Evolutionary conservation across 2,797 vertebrate genomes (phyloP).

Genomic region (Ibycter americanus): DNA sequence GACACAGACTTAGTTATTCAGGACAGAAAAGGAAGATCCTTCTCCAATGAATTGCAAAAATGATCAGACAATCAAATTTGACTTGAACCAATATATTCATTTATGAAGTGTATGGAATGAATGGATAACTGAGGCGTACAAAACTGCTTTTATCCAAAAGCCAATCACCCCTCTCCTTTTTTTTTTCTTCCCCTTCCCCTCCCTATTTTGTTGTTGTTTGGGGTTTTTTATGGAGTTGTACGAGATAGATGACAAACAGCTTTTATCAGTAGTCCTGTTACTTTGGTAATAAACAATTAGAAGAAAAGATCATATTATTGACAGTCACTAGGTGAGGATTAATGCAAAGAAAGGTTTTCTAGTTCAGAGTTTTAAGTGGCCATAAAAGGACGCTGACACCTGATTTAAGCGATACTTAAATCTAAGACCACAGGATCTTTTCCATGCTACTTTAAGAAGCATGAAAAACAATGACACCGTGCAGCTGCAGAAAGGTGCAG

Average conservation of each 20-base stretch:
- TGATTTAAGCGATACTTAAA: background rate
- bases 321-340: background rate
- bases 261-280: background rate
- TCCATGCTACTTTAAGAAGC: background rate
- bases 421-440: background rate
- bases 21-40: background rate
- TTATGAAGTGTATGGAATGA: background rate
- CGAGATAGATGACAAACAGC: background rate
- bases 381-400: background rate
- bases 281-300: background rate
- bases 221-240: background rate
- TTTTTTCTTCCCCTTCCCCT: background rate
- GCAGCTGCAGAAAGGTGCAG: background rate
- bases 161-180: fast-evolving
- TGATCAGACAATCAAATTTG: background rate
- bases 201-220: background rate
- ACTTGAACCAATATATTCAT: background rate
- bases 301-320: background rate
- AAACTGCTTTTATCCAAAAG: background rate
- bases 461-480: background rate
- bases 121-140: background rate
- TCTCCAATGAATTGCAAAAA: background rate
- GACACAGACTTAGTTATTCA: conserved; percentile 10
- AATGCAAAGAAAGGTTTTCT: background rate
- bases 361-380: background rate